Evolutionary conservation across 2,113 vertebrate species (phyloP).

Genomic region (Callipepla squamata): DNA sequence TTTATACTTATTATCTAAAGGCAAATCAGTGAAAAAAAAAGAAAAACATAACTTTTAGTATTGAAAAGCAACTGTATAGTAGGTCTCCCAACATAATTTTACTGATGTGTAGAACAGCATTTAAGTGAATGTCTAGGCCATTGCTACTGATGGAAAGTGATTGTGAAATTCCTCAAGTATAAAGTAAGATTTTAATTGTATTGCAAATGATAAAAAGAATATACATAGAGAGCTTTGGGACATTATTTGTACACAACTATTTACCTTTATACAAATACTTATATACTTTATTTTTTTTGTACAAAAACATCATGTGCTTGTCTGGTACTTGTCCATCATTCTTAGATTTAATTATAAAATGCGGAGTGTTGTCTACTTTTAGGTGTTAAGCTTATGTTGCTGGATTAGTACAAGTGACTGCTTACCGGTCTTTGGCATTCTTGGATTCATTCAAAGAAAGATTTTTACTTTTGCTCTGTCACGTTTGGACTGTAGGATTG

Average conservation of each 20-base stretch:
- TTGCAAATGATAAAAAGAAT: neutral
- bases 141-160: neutral
- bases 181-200: neutral
- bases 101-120: neutral
- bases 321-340: neutral
- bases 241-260: neutral
- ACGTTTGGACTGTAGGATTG: neutral
- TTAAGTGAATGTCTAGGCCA: neutral
- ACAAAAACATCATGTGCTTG: neutral
- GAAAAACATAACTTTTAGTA: neutral
- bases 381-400: neutral
- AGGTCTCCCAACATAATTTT: neutral
- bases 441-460: neutral
- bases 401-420: neutral
- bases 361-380: neutral
- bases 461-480: neutral
- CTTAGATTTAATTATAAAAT: neutral
- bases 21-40: neutral
- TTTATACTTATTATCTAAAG: neutral
- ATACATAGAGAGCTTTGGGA: neutral
- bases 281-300: neutral
- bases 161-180: neutral
- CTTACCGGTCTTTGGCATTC: neutral
- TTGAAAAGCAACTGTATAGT: neutral
- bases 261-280: neutral